Evolutionary conservation across 2,797 vertebrate genomes (phyloP).

Genomic region (Iguana delicatissima): DNA sequence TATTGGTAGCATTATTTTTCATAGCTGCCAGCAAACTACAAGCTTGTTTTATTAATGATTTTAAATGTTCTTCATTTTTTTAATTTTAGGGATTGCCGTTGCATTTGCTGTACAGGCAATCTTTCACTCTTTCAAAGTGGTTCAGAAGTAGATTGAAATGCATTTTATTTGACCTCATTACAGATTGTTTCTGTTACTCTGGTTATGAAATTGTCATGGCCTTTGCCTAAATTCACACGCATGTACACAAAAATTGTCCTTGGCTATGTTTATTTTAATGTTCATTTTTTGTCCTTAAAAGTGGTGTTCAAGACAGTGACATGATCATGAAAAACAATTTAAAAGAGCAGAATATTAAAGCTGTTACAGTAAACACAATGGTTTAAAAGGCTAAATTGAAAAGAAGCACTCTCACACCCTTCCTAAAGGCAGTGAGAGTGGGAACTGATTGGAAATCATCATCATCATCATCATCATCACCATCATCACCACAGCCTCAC

Average conservation of each 20-base stretch:
- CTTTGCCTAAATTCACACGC: background rate
- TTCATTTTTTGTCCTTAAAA: too few species aligned
- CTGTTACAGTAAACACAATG: too few species aligned
- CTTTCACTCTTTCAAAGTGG: background rate
- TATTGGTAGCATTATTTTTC: background rate
- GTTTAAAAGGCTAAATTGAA: too few species aligned
- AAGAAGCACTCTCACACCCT: too few species aligned
- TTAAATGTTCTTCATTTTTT: background rate
- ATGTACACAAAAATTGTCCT: background rate
- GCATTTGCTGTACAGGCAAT: background rate
- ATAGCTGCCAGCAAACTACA: background rate
- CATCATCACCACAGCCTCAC: too few species aligned
- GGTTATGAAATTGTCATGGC: background rate
- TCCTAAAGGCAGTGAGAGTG: too few species aligned
- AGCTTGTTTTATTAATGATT: background rate
- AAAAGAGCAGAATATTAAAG: too few species aligned
- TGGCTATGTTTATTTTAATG: background rate
- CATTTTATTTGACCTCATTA: background rate
- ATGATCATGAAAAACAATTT: too few species aligned
- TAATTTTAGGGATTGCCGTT: background rate
- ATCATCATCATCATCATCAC: too few species aligned
- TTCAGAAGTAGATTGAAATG: background rate
- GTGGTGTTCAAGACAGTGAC: too few species aligned
- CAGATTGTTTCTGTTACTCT: background rate
- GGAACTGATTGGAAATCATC: too few species aligned